Evolutionary conservation across 2,888 invertebrate genomes (phyloP), one percentile per base, ranked within the genome.

Genomic region (Caenorhabditis doughertyi): DNA sequence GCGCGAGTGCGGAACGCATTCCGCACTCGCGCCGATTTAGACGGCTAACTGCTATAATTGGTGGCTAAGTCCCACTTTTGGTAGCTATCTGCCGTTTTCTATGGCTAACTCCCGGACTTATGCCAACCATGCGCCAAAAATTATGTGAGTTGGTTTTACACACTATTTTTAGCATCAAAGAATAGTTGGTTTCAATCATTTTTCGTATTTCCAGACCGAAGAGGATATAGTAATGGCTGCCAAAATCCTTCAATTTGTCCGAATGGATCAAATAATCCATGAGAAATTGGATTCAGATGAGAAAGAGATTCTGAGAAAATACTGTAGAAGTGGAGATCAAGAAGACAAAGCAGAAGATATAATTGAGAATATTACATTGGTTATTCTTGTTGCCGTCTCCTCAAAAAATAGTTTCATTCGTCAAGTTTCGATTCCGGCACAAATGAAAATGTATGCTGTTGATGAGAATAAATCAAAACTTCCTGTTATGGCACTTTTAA

Each of bases 361-460:
- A 0, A 56, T 81, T 27, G 81, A 81, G 42, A 71, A 71, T 21
- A 51, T 81, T 8, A 23, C 49, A 13, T 0, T 39, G 5, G 44
- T n/a, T 5, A 27, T 58, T 9, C 23, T 76, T 47, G 47, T 60
- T 21, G 60, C 71, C n/a, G 44, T 81, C 5, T 76, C 77, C 8
- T 3, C 39, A 3, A 76, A 72, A 47, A 81, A 81, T 47, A 77
- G 72, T 8, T 71, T 60, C 29, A 39, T 71, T 21, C 65, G 81
- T 5, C 35, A 56, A 18, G 44, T 70, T 2, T 21, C 62, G 0
- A 39, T 81, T 47, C 55, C 81, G 1, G 81, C 76, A 42, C 56
- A 81, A 35, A 21, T 81, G 16, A 49, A 77, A 44, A 65, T 81
- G 60, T 81, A 72, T 35, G 76, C 81, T 0, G 81, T 81, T 1